phyloP scores from a whole-genome alignment of 1,140 invertebrate species.

The Pseudomyrmex sp. region DNA sequence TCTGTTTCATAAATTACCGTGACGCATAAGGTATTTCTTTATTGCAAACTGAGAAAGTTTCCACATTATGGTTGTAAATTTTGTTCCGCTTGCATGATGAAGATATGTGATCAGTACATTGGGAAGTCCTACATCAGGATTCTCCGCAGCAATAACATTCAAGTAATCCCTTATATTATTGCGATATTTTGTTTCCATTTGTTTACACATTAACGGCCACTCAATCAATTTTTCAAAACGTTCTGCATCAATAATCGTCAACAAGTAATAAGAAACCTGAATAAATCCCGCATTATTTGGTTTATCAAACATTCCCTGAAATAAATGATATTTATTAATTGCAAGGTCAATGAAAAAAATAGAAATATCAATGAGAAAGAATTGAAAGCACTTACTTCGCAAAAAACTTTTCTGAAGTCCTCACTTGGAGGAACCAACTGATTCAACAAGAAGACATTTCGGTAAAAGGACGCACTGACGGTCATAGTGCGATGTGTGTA shows the following conservation, averaged over 20 bases:
- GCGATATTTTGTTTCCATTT: slow-evolving; percentile 83
- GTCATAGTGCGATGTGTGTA: slow-evolving; percentile 39
- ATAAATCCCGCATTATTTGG: slow-evolving; percentile 85
- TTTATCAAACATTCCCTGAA: slow-evolving; percentile 85
- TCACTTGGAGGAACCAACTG: slow-evolving; percentile 73
- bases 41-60: slow-evolving; percentile 77
- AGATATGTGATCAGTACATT: slow-evolving; percentile 75
- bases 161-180: slow-evolving; percentile 77
- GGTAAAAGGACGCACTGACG: slow-evolving; percentile 70
- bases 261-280: slow-evolving; percentile 84
- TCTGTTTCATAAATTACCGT: slow-evolving; percentile 57
- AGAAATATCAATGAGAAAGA: background rate
- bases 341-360: background rate
- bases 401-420: slow-evolving; percentile 79
- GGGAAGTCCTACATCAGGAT: slow-evolving; percentile 77
- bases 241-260: slow-evolving; percentile 81
- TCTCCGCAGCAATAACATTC: slow-evolving; percentile 72
- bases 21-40: slow-evolving; percentile 66
- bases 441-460: slow-evolving; percentile 75
- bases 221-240: slow-evolving; percentile 83
- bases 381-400: slow-evolving; percentile 69
- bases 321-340: slow-evolving; percentile 43
- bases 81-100: slow-evolving; percentile 75
- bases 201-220: slow-evolving; percentile 85
- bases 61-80: slow-evolving; percentile 78